These are phyloP conservation scores for Drosophila ustulata DNA, from an alignment of 2,888 invertebrate species.

Conservation along the genomic window DNA sequence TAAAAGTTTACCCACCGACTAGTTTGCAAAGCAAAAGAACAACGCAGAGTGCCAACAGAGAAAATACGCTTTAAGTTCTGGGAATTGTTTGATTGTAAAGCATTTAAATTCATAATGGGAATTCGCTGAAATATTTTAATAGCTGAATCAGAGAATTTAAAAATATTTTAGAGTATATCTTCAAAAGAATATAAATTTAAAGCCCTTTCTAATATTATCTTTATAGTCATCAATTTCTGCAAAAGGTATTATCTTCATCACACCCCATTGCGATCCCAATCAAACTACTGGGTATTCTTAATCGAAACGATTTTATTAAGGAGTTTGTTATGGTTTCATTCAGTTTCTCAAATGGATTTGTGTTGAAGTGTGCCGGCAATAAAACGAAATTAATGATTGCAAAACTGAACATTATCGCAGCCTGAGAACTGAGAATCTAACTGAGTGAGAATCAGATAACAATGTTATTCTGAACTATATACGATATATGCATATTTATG, in stretches of 20 bases:
- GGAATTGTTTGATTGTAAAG: background rate
- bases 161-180: too few relatives aligned
- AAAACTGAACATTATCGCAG: slow-evolving; percentile 30
- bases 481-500: slow-evolving; percentile 46
- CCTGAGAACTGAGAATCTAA: slow-evolving; percentile 28
- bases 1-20: slow-evolving; percentile 40
- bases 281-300: slow-evolving; percentile 18
- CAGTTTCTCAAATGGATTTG: slow-evolving; percentile 28
- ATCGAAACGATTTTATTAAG: slow-evolving; percentile 26
- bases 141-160: background rate
- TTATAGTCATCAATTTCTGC: background rate
- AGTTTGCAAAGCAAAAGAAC: slow-evolving; percentile 16
- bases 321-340: slow-evolving; percentile 40
- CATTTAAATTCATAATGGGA: slow-evolving; percentile 1
- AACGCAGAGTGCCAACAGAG: background rate
- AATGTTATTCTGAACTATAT: slow-evolving; percentile 28
- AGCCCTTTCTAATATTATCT: background rate
- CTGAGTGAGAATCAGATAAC: slow-evolving; percentile 37
- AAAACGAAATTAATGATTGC: slow-evolving; percentile 51
- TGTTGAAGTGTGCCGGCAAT: slow-evolving; percentile 52
- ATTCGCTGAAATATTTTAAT: background rate
- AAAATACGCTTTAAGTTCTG: slow-evolving; percentile 6
- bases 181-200: too few relatives aligned
- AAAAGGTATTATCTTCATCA: background rate
- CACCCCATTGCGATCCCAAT: background rate